Base-by-base conservation (phyloP, 1,140 invertebrate genomes). In the Asbolus verrucosus region DNA sequence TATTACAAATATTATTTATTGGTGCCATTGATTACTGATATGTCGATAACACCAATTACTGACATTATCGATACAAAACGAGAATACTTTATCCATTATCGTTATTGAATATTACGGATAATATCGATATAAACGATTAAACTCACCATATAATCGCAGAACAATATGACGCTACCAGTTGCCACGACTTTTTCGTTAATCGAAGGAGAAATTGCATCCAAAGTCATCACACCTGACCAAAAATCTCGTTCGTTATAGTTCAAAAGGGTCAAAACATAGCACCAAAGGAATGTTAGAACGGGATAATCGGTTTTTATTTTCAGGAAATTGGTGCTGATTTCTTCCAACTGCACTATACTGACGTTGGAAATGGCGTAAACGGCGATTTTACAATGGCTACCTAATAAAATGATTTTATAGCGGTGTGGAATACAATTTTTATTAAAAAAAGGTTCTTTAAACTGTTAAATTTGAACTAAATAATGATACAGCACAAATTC, bases 101-200 rank as follows among this genome's bases (percentile, higher is more conserved):
- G n/a, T n/a, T n/a, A n/a, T n/a, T n/a, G n/a, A n/a, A n/a, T n/a
- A n/a, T n/a, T n/a, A n/a, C n/a, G n/a, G n/a, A n/a, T n/a, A n/a
- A n/a, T n/a, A n/a, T n/a, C n/a, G n/a, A n/a, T n/a, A n/a, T n/a
- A n/a, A n/a, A n/a, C 24, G 8, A 27, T 27, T 27, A 27, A 27
- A 27, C 84, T 84, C 78, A 88, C 88, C 78, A 91, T 85, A 81
- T 89, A 91, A 80, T 91, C 89, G 80, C 89, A 91, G 75, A 89
- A 90, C 0, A 90, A 81, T 71, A 91, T 87, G 0, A 86, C 83
- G 0, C 85, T 84, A 38, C 87, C 85, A 75, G 84, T 83, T 18
- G 84, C 76, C 2, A 90, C 78, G 21, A 91, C 84, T 76, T 88
- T 85, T 1, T 83, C 74, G 72, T 88, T 85, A 70, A 86, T 80